phyloP scores from a whole-genome alignment of 2,113 vertebrate species.

The Zeus faber region DNA sequence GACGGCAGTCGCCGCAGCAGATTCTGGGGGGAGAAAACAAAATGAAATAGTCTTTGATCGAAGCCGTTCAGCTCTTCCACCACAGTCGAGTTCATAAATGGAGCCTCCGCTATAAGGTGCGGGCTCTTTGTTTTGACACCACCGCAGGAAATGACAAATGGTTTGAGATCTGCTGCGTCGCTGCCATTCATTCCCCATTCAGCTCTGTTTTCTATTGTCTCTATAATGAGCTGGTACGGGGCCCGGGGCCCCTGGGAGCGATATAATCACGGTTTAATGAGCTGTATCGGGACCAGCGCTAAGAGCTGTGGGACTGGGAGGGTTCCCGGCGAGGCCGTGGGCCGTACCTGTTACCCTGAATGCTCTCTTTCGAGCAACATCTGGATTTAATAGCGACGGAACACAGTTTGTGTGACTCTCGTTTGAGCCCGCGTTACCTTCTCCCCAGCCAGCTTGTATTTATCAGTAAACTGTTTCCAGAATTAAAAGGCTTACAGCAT shows the following conservation, averaged over 20 bases:
- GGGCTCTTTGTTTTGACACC: constrained; percentile 24
- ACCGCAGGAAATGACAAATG: constrained; percentile 30
- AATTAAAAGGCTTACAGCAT: constrained; percentile 9
- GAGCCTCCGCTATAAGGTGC: no score
- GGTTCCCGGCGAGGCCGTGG: constrained; percentile 43
- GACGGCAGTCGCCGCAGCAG: no score
- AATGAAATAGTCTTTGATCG: no score
- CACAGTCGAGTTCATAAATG: no score
- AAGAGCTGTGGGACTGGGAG: constrained; percentile 43
- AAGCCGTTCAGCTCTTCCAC: no score
- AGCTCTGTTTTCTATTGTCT: constrained; percentile 53
- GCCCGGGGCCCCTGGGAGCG: constrained; percentile 52
- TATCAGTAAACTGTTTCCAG: constrained; percentile 21
- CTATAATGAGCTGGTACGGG: constrained; percentile 51
- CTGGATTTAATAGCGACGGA: constrained; percentile 67
- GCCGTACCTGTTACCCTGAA: constrained; percentile 62
- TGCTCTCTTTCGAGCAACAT: constrained; percentile 59
- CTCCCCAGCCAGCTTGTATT: constrained; percentile 23
- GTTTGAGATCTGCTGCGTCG: constrained; percentile 28
- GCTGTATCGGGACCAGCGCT: constrained; percentile 53
- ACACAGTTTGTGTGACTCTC: constrained; percentile 45
- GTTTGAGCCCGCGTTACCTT: constrained; percentile 30
- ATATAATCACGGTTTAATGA: constrained; percentile 65
- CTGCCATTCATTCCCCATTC: constrained; percentile 28
- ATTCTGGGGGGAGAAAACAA: no score